Conservation (phyloP, 1,140 invertebrate genomes). For the Drosophila punjabiensis region DNA sequence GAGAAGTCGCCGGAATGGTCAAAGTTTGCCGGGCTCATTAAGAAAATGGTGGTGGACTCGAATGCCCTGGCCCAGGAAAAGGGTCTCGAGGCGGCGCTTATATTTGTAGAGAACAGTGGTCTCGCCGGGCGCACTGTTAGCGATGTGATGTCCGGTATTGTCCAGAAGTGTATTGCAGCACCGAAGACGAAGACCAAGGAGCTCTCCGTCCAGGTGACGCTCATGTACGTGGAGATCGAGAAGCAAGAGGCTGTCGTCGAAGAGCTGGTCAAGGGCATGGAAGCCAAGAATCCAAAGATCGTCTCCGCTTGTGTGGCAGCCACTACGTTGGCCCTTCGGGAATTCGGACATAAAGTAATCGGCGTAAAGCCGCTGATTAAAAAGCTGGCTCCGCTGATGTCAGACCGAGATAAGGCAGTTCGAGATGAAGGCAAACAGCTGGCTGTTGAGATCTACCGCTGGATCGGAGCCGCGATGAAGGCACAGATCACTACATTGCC, state of each 20-base stretch:
- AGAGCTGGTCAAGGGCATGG: slow-evolving; percentile 96
- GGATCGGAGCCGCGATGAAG: slow-evolving; percentile 95
- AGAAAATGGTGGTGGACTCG: slow-evolving; percentile 97
- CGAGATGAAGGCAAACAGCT: slow-evolving; percentile 96
- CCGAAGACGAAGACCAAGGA: slow-evolving; percentile 97
- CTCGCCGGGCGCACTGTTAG: slow-evolving; percentile 93
- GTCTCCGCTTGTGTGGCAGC: slow-evolving; percentile 93
- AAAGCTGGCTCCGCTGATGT: slow-evolving; percentile 92
- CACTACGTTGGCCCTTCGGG: slow-evolving; percentile 91
- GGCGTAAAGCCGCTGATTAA: slow-evolving; percentile 96
- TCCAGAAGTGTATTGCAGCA: slow-evolving; percentile 96
- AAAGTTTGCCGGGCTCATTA: slow-evolving; percentile 95
- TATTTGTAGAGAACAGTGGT: slow-evolving; percentile 95
- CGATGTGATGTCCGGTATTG: slow-evolving; percentile 95
- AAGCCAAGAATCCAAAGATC: slow-evolving; percentile 98
- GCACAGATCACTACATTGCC: slow-evolving; percentile 94
- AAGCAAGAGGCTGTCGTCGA: slow-evolving; percentile 96
- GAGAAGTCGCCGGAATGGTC: slow-evolving; percentile 97
- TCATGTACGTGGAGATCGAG: slow-evolving; percentile 98
- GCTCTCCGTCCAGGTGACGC: slow-evolving; percentile 93
- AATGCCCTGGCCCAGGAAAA: slow-evolving; percentile 98
- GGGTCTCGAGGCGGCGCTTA: slow-evolving; percentile 95
- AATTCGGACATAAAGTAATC: slow-evolving; percentile 97
- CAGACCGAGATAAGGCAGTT: slow-evolving; percentile 96
- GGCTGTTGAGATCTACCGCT: slow-evolving; percentile 96